Evolutionary conservation across 2,888 invertebrate genomes (phyloP).

Genomic region (Drepana falcataria): DNA sequence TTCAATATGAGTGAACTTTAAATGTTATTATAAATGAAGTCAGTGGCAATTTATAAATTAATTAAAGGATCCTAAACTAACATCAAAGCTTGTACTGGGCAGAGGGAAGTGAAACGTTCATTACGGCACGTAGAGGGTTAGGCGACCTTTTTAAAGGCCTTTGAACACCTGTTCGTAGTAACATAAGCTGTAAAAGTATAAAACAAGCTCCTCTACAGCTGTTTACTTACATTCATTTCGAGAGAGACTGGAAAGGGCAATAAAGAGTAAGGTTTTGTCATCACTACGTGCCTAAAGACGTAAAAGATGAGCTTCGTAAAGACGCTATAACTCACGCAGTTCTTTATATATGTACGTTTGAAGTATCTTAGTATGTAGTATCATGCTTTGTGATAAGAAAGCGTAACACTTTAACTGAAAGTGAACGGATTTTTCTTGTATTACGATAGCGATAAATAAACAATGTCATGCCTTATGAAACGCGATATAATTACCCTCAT

Average conservation of each 20-base stretch:
- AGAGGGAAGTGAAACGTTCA: conserved; percentile 9
- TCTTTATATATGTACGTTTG: background rate
- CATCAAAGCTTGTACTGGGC: conserved; percentile 13
- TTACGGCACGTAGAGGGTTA: conserved; percentile 12
- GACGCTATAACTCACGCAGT: background rate
- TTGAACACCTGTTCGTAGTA: conserved; percentile 12
- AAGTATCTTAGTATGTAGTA: too few species aligned
- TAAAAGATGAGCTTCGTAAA: background rate
- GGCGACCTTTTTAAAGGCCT: conserved; percentile 12
- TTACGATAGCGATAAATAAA: too few species aligned
- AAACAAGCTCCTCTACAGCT: background rate
- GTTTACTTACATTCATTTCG: conserved; percentile 1
- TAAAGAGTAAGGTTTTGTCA: background rate
- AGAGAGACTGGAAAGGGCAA: background rate
- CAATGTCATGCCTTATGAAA: too few species aligned
- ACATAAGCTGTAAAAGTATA: background rate
- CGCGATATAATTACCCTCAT: too few species aligned
- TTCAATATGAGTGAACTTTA: conserved; percentile 8
- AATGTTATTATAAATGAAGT: conserved; percentile 12
- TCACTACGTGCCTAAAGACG: background rate
- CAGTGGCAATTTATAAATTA: conserved; percentile 22
- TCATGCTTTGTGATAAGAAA: too few species aligned
- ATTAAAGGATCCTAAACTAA: conserved; percentile 21
- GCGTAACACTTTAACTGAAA: too few species aligned
- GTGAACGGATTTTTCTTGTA: too few species aligned